These are phyloP conservation scores for Paedocypris micromegethes DNA, from an alignment of 2,797 vertebrate species.

Conservation along the genomic window DNA sequence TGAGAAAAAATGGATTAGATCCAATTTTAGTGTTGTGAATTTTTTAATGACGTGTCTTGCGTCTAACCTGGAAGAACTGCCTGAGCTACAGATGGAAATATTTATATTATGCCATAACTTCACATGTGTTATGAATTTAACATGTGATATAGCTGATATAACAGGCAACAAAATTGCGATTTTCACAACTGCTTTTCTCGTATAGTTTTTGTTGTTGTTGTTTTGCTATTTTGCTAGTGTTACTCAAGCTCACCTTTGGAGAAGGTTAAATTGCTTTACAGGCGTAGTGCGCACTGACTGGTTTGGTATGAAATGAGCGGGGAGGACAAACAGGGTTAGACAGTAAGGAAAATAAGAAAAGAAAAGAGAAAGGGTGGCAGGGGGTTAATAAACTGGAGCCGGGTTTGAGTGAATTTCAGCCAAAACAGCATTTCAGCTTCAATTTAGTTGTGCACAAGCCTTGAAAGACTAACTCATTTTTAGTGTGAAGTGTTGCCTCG, in stretches of 20 bases:
- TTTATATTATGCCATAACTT: too few species aligned
- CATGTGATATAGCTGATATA: too few species aligned
- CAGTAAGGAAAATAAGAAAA: neutral
- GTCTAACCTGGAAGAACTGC: too few species aligned
- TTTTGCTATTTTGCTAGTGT: neutral
- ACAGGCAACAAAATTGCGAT: too few species aligned
- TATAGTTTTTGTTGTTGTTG: neutral
- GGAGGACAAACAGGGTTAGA: neutral
- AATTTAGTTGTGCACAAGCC: neutral
- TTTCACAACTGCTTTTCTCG: too few species aligned
- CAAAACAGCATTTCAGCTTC: neutral
- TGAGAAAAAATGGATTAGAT: too few species aligned
- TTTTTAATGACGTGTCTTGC: too few species aligned
- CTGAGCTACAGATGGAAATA: too few species aligned
- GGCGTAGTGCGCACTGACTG: slow-evolving; percentile 5
- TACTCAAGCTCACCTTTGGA: slow-evolving; percentile 20
- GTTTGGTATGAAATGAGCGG: slow-evolving; percentile 30
- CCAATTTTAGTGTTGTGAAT: too few species aligned
- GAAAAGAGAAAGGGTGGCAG: neutral
- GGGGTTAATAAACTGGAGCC: slow-evolving; percentile 1
- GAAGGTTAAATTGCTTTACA: slow-evolving; percentile 22
- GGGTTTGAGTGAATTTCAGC: neutral
- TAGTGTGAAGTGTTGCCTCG: neutral
- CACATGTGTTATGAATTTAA: too few species aligned
- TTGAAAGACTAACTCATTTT: slow-evolving; percentile 4